A percentile compares a stretch with the other conserved stretches of the same genome.
Evolutionary conservation across 1,140 invertebrate species (phyloP).

Genomic region (Arion vulgaris): DNA sequence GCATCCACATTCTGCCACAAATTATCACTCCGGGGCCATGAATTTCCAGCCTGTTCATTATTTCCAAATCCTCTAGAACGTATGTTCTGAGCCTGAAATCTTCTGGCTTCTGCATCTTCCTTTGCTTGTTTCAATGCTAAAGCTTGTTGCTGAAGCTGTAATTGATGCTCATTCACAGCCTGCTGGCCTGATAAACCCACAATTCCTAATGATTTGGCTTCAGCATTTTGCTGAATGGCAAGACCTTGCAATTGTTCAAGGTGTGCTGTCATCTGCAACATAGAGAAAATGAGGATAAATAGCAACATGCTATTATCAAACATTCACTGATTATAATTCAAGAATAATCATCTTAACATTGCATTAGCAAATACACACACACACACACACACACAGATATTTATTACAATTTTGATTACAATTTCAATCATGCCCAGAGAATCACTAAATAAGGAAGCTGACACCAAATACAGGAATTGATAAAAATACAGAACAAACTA

Average conservation of each 20-base stretch:
- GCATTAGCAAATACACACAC: no score
- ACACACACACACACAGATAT: no score
- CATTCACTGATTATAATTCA: no score
- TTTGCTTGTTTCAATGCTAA: not conserved
- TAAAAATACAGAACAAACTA: no score
- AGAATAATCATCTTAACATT: no score
- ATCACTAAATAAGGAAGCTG: no score
- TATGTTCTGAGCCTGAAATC: not conserved
- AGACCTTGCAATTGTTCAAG: not conserved
- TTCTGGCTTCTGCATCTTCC: not conserved
- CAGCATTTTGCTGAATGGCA: not conserved
- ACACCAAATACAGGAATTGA: no score
- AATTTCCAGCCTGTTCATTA: not conserved
- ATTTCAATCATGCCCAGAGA: no score
- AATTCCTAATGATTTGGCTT: not conserved
- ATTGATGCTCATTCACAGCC: not conserved
- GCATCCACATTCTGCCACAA: not conserved
- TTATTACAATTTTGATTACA: no score
- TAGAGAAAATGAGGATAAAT: no score
- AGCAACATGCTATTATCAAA: no score
- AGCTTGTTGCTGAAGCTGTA: not conserved
- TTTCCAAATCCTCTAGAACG: not conserved
- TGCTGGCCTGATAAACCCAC: not conserved
- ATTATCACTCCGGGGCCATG: not conserved
- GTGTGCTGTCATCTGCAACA: constrained; percentile 2